These are phyloP conservation scores for Choreutis nemorana DNA, from an alignment of 2,888 invertebrate species.

Conservation along the genomic window DNA sequence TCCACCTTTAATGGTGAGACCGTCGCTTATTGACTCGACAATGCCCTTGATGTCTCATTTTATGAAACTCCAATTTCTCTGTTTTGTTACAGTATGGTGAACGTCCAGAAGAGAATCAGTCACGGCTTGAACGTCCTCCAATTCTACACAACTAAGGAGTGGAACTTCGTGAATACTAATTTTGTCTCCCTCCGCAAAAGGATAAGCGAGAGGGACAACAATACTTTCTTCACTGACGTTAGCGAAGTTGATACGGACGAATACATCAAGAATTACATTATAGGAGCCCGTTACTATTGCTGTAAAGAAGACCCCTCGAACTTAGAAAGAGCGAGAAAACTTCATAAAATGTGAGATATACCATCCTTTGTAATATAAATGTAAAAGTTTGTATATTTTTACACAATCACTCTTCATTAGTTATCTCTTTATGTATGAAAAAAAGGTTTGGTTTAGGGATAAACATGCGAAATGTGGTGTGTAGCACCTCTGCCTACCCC, in stretches of 20 bases:
- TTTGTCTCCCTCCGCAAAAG: slow-evolving; percentile 59
- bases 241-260: slow-evolving; percentile 29
- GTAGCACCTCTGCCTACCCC: no score
- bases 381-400: no score
- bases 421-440: no score
- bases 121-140: slow-evolving; percentile 72
- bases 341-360: slow-evolving; percentile 67
- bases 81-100: slow-evolving; percentile 62
- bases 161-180: slow-evolving; percentile 77
- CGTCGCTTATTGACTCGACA: no score
- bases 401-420: no score
- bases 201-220: slow-evolving; percentile 64
- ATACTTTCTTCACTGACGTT: slow-evolving; percentile 66
- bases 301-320: slow-evolving; percentile 83
- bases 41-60: no score
- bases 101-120: slow-evolving; percentile 69
- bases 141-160: slow-evolving; percentile 83
- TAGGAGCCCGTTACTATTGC: slow-evolving; percentile 82
- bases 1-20: no score
- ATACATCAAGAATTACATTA: slow-evolving; percentile 65
- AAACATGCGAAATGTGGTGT: no score
- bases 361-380: slow-evolving; percentile 57
- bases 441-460: no score
- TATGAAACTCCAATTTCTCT: neutral
- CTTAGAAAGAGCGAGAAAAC: slow-evolving; percentile 73